Base-by-base conservation (phyloP, 2,888 invertebrate species). In the Agapostemon virescens region DNA sequence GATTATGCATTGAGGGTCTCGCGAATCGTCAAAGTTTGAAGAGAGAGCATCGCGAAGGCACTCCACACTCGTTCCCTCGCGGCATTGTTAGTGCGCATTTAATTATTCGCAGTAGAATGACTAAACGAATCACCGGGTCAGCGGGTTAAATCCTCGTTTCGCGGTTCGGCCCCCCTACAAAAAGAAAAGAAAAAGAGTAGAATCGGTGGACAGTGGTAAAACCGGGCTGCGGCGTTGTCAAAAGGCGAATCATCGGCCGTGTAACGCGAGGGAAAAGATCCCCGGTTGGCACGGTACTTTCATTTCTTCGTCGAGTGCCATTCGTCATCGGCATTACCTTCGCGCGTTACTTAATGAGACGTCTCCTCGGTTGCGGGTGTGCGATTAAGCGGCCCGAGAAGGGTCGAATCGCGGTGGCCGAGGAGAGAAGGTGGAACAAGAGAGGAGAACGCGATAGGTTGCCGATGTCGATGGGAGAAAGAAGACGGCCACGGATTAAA, bases 301-400 rank as follows among this genome's bases (percentile, higher is more conserved):
- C 82, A 69, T 77, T 78, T 73, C 76, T 73, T 74, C 81, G 52
- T 80, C 70, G 74, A 85, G 55, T 68, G 72, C 73, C 80, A 76
- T 78, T 77, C 78, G 77, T 83, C 81, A 82, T 82, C 82, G 82
- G 77, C 81, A 74, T 82, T 81, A 77, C 82, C 69, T 74, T 77
- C 81, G 81, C 73, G 73, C 77, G 77, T 82, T 84, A 74, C 77
- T 84, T 86, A 87, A 89, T 87, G 88, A 87, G 87, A 87, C 83
- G 79, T 86, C 77, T 73, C 61, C 82, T 66, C 66, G 79, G 79
- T 84, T 78, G 85, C 85, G 86, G 86, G 86, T 84, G 86, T 73
- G 76, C 77, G 85, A 85, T 77, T 72, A 77, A 81, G 69, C 72
- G 67, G 66, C 49, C 55, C 68, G 40, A 64, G 74, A 69, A 63